Evolutionary conservation across 1,140 invertebrate species (phyloP).

Genomic region (Laodelphax striatellus): DNA sequence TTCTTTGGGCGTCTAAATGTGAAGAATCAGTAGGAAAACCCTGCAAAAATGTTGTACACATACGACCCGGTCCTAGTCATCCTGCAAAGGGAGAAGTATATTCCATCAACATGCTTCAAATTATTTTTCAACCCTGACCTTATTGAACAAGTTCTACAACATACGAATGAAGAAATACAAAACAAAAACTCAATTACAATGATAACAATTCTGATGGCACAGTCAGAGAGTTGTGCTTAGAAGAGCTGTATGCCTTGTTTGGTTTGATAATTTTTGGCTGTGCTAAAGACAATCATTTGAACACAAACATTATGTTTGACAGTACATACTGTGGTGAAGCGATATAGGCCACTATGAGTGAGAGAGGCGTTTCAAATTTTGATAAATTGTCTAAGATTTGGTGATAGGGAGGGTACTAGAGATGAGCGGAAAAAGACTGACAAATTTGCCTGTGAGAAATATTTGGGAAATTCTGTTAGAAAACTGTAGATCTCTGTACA

Average conservation of each 20-base stretch:
- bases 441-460: constrained; percentile 24
- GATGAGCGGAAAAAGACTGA: constrained; percentile 16
- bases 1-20: constrained; percentile 5
- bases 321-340: constrained; percentile 17
- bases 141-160: constrained; percentile 4
- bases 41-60: constrained; percentile 11
- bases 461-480: constrained; percentile 21
- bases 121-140: constrained; percentile 11
- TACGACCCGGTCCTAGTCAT: background rate
- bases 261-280: constrained; percentile 20
- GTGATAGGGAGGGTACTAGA: constrained; percentile 26
- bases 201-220: constrained; percentile 5
- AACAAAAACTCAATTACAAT: constrained; percentile 8
- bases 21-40: constrained; percentile 5
- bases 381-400: constrained; percentile 27
- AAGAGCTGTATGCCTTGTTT: constrained; percentile 20
- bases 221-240: background rate
- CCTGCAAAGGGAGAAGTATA: constrained; percentile 5
- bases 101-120: constrained; percentile 10
- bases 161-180: constrained; percentile 18
- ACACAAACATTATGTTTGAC: constrained; percentile 21
- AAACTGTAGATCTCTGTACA: constrained; percentile 24
- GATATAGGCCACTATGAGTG: constrained; percentile 26
- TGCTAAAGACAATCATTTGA: constrained; percentile 24
- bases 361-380: constrained; percentile 29